Evolutionary conservation across 2,113 vertebrate species (phyloP), one percentile per base, ranked within the genome.

Genomic region (Hepsetus odoe): DNA sequence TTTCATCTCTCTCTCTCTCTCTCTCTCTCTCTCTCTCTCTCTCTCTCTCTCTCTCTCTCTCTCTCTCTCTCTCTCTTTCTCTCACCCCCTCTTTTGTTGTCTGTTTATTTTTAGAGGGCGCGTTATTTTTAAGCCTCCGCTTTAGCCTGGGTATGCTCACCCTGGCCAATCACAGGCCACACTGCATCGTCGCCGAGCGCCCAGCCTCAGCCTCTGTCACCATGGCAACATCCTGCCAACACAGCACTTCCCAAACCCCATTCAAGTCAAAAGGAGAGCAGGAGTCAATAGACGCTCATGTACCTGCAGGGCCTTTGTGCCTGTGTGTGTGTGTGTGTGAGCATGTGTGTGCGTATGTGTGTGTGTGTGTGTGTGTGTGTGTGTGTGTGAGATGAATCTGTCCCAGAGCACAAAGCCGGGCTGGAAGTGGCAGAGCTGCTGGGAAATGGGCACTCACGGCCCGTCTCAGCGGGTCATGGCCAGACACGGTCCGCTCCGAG

Each of bases 401-500:
- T 59, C 70, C 26, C 28, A n/a, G 55, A 74, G 58, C 80, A 74
- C 49, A 75, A 28, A 66, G 35, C 49, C 49, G 22, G 18, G 42
- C 76, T 71, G 62, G 69, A 76, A 75, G 67, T 26, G 79, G 71
- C 66, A 64, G 51, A 22, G 42, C 61, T 76, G 66, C 53, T 65
- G 61, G 66, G 72, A 79, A 75, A 58, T 55, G 38, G 59, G 46
- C 46, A 5, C 46, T 49, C 46, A 49, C 46, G 46, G 66, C 58
- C 58, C 13, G 26, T 35, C 51, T 49, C 67, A 44, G 56, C 22
- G 67, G 68, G 53, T 64, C 49, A 66, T 22, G 40, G 58, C 33
- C 30, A 59, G 82, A 76, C 59, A 70, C 58, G 66, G 76, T 22
- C 7, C 53, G n/a, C 53, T 80, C 62, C 59, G 74, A 77, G 65